A percentile compares a stretch with the other conserved stretches of the same genome.
Evolutionary conservation across 2,888 invertebrate genomes (phyloP).

Genomic region (Esperia sulphurella): DNA sequence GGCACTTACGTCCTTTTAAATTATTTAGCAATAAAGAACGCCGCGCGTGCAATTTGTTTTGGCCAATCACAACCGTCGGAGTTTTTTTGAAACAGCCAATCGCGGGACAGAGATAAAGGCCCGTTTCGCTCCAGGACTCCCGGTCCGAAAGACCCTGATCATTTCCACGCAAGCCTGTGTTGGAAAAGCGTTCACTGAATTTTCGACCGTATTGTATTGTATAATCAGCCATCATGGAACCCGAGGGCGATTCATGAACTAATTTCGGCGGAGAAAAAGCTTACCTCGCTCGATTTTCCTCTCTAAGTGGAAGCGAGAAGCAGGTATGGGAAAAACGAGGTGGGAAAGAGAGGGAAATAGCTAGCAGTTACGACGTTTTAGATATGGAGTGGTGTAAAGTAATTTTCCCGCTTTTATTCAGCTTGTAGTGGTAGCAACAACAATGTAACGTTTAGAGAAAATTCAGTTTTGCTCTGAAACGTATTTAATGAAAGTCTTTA

Average conservation of each 20-base stretch:
- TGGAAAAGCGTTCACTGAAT: slow-evolving; percentile 56
- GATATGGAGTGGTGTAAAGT: slow-evolving; percentile 44
- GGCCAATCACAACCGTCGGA: slow-evolving; percentile 73
- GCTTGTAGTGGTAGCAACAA: slow-evolving; percentile 44
- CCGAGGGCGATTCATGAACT: slow-evolving; percentile 65
- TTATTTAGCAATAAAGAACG: slow-evolving; percentile 58
- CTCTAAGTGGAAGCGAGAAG: slow-evolving; percentile 38
- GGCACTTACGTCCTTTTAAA: slow-evolving; percentile 53
- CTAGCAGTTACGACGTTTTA: slow-evolving; percentile 50
- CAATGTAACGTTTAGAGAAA: slow-evolving; percentile 35
- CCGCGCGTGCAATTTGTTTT: slow-evolving; percentile 76
- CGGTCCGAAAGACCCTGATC: slow-evolving; percentile 47
- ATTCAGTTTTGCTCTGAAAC: background rate
- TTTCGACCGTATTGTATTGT: slow-evolving; percentile 67
- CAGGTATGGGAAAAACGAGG: slow-evolving; percentile 21
- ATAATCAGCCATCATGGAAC: slow-evolving; percentile 79
- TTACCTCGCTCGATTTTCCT: slow-evolving; percentile 56
- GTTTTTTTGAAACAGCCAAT: slow-evolving; percentile 76
- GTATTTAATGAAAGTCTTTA: background rate
- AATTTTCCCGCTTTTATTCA: slow-evolving; percentile 76
- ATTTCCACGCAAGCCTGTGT: slow-evolving; percentile 32
- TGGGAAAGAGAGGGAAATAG: slow-evolving; percentile 40
- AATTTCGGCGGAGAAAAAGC: slow-evolving; percentile 50
- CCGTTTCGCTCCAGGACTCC: slow-evolving; percentile 47
- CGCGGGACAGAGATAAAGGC: slow-evolving; percentile 69